Base-by-base conservation (phyloP, 92 coral and sea anemone genomes). In the Porites cylindrica region DNA sequence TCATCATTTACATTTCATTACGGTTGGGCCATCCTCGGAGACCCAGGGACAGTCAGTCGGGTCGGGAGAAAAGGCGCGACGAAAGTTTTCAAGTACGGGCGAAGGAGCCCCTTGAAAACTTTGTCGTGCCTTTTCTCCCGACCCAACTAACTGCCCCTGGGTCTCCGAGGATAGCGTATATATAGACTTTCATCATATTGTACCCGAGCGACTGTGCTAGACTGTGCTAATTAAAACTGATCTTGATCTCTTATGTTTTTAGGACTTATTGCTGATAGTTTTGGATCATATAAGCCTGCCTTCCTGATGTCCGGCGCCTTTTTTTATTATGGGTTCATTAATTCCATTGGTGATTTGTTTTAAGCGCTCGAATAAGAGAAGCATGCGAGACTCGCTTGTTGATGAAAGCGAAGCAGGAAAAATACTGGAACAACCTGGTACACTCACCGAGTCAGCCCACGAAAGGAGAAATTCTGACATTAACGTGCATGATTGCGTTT, bases 251-350 rank as follows among this genome's bases (percentile, higher is more conserved):
- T 21, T 43, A 3, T 20, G 29, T 8, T 47, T 29, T 38, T n/a
- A 80, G 85, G 85, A 51, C 63, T 66, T 8, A 64, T 51, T 29
- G 85, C 72, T 9, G 85, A 80, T 51, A 80, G 54, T 8, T 4
- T 24, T 12, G 73, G 71, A 23, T 80, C 85, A 24, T 80, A 80
- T 19, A 63, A 11, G 61, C 75, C 85, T 50, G 85, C 85, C 50
- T 80, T 80, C 24, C 56, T 10, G 75, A 47, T 80, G 75, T 56
- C 75, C 50, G 85, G 75, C 19, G 76, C 63, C 7, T 23, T 51
- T 10, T 10, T 23, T 80, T 19, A 13, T 66, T 16, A 7, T n/a
- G 12, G 76, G 63, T 67, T 80, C 85, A 38, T 18, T 69, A 13
- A 66, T 80, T 80, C 85, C 74, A 13, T 51, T 47, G 5, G 75